Conservation (phyloP, 2,113 vertebrate genomes). For the Thunnus thynnus region DNA sequence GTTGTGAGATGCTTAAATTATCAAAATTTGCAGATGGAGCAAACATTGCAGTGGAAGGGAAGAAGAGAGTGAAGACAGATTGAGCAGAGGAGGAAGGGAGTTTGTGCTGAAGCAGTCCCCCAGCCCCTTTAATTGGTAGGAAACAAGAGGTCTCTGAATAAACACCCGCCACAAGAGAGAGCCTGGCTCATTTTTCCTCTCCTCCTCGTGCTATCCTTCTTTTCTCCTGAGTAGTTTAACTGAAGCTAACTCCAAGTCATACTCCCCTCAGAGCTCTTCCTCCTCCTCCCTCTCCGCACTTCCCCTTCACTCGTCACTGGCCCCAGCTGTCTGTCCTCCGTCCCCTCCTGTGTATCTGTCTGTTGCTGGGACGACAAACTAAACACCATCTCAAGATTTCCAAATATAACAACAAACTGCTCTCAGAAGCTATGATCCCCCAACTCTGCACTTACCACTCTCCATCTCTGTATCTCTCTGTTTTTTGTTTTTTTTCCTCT, state of each 20-base stretch:
- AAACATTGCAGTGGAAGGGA: constrained; percentile 22
- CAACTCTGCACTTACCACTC: constrained; percentile 51
- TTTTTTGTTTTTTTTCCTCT: neutral
- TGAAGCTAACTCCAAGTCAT: constrained; percentile 46
- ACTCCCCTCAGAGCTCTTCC: constrained; percentile 39
- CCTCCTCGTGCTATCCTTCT: constrained; percentile 14
- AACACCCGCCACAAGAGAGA: constrained; percentile 73
- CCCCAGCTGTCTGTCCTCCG: constrained; percentile 65
- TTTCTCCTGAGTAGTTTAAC: constrained; percentile 59
- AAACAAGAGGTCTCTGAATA: constrained; percentile 79
- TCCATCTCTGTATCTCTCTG: constrained; percentile 31
- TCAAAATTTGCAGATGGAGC: constrained; percentile 54
- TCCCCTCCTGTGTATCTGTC: constrained; percentile 69
- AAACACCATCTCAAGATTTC: constrained; percentile 75
- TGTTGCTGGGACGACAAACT: constrained; percentile 74
- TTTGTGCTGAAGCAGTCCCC: constrained; percentile 58
- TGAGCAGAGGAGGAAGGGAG: constrained; percentile 50
- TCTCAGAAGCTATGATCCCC: constrained; percentile 29
- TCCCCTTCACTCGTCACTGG: constrained; percentile 70
- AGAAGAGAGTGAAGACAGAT: constrained; percentile 56
- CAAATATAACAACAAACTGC: constrained; percentile 73
- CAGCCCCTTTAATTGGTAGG: constrained; percentile 74
- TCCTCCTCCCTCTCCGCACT: constrained; percentile 35
- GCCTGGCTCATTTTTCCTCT: constrained; percentile 65
- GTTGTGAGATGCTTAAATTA: constrained; percentile 47